These are phyloP conservation scores for Ciconia stormi DNA, from an alignment of 2,113 vertebrate species.

Conservation along the genomic window DNA sequence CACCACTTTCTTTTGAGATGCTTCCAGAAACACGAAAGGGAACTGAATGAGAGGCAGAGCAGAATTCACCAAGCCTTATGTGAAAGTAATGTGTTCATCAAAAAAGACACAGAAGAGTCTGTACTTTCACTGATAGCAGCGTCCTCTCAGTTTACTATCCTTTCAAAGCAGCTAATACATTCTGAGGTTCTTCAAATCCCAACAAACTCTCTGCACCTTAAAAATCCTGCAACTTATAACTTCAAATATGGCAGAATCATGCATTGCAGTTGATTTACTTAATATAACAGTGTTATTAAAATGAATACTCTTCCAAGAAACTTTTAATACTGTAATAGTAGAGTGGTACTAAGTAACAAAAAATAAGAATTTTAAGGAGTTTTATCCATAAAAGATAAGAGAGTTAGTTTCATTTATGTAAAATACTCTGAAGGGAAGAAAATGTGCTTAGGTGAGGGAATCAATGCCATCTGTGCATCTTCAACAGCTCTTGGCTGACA, in stretches of 20 bases:
- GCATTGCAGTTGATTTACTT: background rate
- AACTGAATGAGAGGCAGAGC: background rate
- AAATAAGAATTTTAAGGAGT: background rate
- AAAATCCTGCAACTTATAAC: background rate
- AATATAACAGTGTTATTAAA: background rate
- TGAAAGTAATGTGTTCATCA: background rate
- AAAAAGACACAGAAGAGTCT: background rate
- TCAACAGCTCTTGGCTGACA: conserved; percentile 3
- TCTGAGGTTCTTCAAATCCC: background rate
- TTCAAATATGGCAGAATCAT: background rate
- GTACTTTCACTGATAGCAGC: background rate
- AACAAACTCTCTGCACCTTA: background rate
- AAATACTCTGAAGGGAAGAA: background rate
- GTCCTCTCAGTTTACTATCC: background rate
- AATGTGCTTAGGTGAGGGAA: conserved; percentile 23
- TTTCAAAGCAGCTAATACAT: background rate
- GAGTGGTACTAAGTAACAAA: background rate
- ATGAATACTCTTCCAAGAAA: background rate
- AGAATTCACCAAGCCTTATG: background rate
- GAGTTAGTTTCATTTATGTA: background rate
- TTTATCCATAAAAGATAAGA: background rate
- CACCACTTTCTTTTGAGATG: background rate
- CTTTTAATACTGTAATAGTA: background rate
- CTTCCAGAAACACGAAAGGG: background rate
- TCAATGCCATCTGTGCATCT: conserved; percentile 13